These are phyloP conservation scores for Lagopus leucura DNA, from an alignment of 2,113 vertebrate species.

Conservation along the genomic window DNA sequence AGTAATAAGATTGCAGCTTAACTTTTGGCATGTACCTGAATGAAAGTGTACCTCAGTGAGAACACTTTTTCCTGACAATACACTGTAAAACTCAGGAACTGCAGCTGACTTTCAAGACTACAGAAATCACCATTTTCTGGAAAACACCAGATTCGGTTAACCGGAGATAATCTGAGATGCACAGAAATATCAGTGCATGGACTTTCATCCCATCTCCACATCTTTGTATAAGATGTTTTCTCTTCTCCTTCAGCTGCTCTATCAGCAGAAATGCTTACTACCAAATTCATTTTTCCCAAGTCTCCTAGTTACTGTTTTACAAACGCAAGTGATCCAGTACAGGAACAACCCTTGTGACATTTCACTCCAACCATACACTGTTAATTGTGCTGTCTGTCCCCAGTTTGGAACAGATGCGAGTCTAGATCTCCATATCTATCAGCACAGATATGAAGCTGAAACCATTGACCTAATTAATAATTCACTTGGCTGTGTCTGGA, in stretches of 20 bases:
- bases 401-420: neutral
- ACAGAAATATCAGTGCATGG: rapidly evolving
- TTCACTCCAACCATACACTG: neutral
- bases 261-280: neutral
- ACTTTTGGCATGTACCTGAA: neutral
- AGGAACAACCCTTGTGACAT: rapidly evolving
- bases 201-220: neutral
- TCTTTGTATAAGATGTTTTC: neutral
- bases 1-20: neutral
- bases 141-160: rapidly evolving
- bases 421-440: neutral
- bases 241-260: neutral
- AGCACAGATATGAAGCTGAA: neutral
- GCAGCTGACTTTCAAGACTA: neutral
- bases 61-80: neutral
- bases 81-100: neutral
- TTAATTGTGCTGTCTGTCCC: neutral
- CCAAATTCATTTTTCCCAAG: neutral
- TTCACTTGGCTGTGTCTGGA: neutral
- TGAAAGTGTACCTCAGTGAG: neutral
- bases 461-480: neutral
- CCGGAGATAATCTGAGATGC: neutral
- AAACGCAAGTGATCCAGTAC: neutral
- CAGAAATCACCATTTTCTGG: neutral
- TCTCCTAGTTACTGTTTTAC: neutral